phyloP scores from a whole-genome alignment of 2,113 vertebrate genomes.

The Hypanus sabinus region DNA sequence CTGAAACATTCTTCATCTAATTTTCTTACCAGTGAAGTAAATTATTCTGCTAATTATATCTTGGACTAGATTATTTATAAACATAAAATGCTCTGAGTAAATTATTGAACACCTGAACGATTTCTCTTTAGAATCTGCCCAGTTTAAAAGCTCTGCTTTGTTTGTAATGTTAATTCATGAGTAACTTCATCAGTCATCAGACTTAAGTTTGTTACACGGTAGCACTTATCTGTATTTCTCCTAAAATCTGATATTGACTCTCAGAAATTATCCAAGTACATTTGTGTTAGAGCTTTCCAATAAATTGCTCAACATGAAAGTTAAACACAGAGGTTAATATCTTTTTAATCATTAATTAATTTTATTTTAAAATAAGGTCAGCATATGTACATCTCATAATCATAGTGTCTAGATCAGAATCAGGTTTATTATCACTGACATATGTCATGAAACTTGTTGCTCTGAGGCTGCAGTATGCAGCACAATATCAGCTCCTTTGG shows the following conservation, averaged over 20 bases:
- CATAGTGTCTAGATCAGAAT: no score
- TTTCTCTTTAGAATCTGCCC: neutral
- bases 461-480: no score
- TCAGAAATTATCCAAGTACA: neutral
- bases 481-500: no score
- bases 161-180: neutral
- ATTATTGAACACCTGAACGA: neutral
- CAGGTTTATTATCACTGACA: no score
- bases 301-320: neutral
- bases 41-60: neutral
- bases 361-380: neutral
- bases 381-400: neutral
- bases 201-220: neutral
- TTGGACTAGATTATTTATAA: neutral
- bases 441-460: no score
- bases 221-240: neutral
- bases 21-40: neutral
- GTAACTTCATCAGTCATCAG: neutral
- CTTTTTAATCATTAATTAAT: neutral
- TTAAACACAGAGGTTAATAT: neutral
- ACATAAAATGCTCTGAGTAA: neutral
- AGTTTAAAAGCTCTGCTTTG: neutral
- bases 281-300: neutral
- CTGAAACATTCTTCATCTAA: neutral
- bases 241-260: neutral